A percentile compares a stretch with the other conserved stretches of the same genome.
Conservation (phyloP, 2,888 invertebrate genomes). For the Epinotia ramella region DNA sequence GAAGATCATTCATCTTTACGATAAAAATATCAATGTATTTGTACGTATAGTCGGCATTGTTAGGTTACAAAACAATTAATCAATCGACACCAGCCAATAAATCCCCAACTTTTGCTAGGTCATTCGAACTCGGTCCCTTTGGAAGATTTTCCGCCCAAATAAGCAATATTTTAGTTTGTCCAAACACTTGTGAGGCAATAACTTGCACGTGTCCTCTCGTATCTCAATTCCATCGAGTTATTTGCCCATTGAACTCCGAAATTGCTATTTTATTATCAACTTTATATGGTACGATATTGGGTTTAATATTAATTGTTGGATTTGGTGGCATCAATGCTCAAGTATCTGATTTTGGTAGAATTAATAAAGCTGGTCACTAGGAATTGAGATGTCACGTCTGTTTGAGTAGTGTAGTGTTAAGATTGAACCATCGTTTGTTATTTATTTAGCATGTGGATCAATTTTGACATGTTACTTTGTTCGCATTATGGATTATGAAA, state of each 20-base stretch:
- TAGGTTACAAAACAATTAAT: slow-evolving; percentile 31
- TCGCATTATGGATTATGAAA: too few relatives aligned
- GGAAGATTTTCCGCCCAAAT: slow-evolving; percentile 74
- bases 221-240: slow-evolving; percentile 79
- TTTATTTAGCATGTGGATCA: neutral
- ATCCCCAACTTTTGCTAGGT: slow-evolving; percentile 43
- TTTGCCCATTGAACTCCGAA: slow-evolving; percentile 58
- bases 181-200: slow-evolving; percentile 83
- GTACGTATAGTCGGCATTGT: neutral
- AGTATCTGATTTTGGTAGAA: slow-evolving; percentile 63
- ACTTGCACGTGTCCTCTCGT: slow-evolving; percentile 79
- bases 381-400: slow-evolving; percentile 48
- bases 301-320: slow-evolving; percentile 28
- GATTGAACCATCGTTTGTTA: neutral
- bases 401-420: slow-evolving; percentile 11
- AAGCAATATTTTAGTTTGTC: slow-evolving; percentile 80
- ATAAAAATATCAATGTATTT: neutral
- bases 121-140: slow-evolving; percentile 52
- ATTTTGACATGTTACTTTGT: too few relatives aligned
- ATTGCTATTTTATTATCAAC: slow-evolving; percentile 44
- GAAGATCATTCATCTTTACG: slow-evolving; percentile 6
- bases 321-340: slow-evolving; percentile 50
- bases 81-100: slow-evolving; percentile 39
- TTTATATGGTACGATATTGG: slow-evolving; percentile 25
- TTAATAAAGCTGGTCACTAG: slow-evolving; percentile 74